A percentile compares a stretch with the other conserved stretches of the same genome.
Conservation (phyloP, 2,888 invertebrate species). For the Ptychoptera albimana region DNA sequence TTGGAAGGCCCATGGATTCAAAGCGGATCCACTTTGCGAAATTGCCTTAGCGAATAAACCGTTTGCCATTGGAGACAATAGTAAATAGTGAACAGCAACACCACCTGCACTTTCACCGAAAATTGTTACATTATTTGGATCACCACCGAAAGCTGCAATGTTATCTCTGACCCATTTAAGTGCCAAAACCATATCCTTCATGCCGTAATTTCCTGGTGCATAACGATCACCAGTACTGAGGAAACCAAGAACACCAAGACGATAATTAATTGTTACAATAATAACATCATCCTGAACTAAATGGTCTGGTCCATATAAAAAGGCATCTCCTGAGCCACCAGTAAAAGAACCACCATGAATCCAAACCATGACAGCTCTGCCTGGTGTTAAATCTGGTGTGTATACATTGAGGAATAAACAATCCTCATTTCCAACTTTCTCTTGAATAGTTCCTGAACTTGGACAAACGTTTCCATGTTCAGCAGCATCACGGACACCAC, state of each 20-base stretch:
- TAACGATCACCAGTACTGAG: conserved; percentile 40
- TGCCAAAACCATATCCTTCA: conserved; percentile 49
- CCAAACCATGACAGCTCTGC: conserved; percentile 18
- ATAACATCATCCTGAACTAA: conserved; percentile 21
- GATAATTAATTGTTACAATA: conserved; percentile 23
- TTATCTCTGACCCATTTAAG: conserved; percentile 46
- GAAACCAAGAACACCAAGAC: conserved; percentile 32
- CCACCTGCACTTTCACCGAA: conserved; percentile 39
- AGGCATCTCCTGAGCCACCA: conserved; percentile 15
- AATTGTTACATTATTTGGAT: conserved; percentile 43
- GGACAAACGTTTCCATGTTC: conserved; percentile 5
- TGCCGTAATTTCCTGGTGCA: conserved; percentile 47
- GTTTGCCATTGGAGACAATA: conserved; percentile 44
- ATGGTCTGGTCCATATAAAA: conserved; percentile 17
- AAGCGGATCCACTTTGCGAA: conserved; percentile 46
- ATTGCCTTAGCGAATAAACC: conserved; percentile 52
- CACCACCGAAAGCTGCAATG: conserved; percentile 46
- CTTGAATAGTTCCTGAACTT: conserved; percentile 2
- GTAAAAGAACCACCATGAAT: conserved; percentile 22
- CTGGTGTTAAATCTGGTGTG: conserved; percentile 15
- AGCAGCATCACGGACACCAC: conserved; percentile 7
- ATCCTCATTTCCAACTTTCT: conserved; percentile 31
- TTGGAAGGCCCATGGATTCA: conserved; percentile 40
- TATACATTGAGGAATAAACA: conserved; percentile 49
- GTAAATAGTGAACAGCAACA: conserved; percentile 31